Evolutionary conservation across 64 coral and sea anemone species (phyloP).

Genomic region (Pachyseris speciosa): DNA sequence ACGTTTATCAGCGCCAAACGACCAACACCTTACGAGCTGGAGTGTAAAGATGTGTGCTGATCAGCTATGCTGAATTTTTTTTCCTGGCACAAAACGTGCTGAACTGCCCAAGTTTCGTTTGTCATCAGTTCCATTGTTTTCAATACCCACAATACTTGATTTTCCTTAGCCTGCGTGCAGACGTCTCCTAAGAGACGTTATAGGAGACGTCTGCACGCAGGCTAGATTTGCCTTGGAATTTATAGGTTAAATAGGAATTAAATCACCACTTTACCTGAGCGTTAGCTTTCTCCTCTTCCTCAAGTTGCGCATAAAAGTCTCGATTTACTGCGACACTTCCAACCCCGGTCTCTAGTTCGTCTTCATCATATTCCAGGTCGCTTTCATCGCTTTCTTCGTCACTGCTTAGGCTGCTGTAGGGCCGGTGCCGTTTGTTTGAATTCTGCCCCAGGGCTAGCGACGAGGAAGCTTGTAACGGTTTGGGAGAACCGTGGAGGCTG

Average conservation of each 20-base stretch:
- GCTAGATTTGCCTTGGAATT: no score
- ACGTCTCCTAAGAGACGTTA: no score
- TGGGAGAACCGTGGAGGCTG: slow-evolving; percentile 77
- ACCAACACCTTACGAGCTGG: no score
- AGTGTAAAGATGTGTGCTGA: no score
- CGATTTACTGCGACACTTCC: slow-evolving; percentile 32
- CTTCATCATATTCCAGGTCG: slow-evolving; percentile 90
- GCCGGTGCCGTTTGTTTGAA: slow-evolving; percentile 80
- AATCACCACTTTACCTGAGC: slow-evolving; percentile 54
- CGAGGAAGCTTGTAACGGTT: slow-evolving; percentile 63
- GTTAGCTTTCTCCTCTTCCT: slow-evolving; percentile 75
- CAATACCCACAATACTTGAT: no score
- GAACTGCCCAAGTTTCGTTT: no score
- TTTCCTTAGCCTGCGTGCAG: no score
- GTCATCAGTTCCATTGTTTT: no score
- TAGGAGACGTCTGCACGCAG: no score
- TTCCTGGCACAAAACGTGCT: no score
- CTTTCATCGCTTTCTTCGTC: slow-evolving; percentile 67
- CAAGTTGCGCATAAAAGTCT: slow-evolving; percentile 71
- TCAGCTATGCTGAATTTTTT: no score
- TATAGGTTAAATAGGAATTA: not conserved
- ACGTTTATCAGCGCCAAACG: no score
- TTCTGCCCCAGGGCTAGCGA: slow-evolving; percentile 55
- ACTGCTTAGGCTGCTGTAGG: slow-evolving; percentile 35
- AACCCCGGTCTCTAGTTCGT: slow-evolving; percentile 20